Evolutionary conservation across 2,888 invertebrate species (phyloP).

Genomic region (Rhagonycha lutea): DNA sequence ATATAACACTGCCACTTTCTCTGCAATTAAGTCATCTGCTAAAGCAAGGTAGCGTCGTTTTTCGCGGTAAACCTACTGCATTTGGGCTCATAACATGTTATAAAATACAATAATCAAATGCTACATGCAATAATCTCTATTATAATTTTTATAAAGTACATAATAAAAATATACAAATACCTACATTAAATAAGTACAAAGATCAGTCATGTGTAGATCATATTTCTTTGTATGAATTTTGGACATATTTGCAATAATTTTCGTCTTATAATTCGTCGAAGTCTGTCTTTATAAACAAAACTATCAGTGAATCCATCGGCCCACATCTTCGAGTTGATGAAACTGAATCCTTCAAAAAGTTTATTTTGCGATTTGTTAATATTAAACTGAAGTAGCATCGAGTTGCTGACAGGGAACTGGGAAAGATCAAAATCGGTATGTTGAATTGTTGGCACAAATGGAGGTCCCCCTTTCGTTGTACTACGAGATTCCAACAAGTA

Average conservation of each 20-base stretch:
- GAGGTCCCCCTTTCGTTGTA: neutral
- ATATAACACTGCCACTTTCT: no score
- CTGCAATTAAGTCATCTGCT: no score
- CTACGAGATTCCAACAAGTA: neutral
- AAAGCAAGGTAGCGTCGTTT: no score
- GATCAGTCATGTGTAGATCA: no score
- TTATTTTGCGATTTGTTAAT: neutral
- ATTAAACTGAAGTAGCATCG: neutral
- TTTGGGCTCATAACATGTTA: no score
- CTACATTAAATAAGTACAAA: no score
- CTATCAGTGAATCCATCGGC: neutral
- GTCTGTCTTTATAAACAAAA: neutral
- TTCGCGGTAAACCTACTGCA: no score
- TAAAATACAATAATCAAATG: no score
- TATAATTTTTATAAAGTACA: no score
- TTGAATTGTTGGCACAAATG: neutral
- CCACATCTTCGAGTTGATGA: neutral
- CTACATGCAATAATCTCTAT: no score
- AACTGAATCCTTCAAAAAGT: neutral
- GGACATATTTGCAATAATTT: neutral
- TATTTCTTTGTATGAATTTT: neutral
- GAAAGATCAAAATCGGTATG: neutral
- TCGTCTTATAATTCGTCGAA: neutral
- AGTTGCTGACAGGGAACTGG: neutral
- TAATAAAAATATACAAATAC: no score